Percentiles rank a stretch among this genome's conserved stretches.
Evolutionary conservation across 2,113 vertebrate species (phyloP).

Genomic region (Archilochus colubris): DNA sequence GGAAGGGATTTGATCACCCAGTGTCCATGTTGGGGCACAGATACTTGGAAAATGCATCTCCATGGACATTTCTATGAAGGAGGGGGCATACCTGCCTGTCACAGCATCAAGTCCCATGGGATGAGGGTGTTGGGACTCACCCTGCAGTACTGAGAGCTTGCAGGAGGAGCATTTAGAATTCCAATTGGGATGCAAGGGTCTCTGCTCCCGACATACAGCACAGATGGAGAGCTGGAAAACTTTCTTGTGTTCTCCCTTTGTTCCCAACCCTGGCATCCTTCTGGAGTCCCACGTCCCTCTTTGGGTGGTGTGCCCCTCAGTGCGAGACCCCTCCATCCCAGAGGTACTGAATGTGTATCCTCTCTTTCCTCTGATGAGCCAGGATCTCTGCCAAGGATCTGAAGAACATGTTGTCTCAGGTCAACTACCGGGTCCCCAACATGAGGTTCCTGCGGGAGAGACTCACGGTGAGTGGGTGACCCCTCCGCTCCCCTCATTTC

Average conservation of each 20-base stretch:
- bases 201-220: background rate
- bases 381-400: slow-evolving; percentile 98
- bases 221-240: background rate
- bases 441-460: slow-evolving; percentile 97
- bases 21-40: background rate
- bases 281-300: accelerated
- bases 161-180: background rate
- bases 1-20: background rate
- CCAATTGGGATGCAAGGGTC: background rate
- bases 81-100: background rate
- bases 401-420: slow-evolving; percentile 96
- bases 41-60: background rate
- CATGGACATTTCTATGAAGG: accelerated
- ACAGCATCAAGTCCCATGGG: accelerated
- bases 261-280: accelerated
- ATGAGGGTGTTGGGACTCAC: background rate
- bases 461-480: slow-evolving; percentile 83
- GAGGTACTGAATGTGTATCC: background rate
- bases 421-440: slow-evolving; percentile 98
- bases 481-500: accelerated
- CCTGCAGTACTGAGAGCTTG: background rate
- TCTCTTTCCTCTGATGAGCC: slow-evolving; percentile 43
- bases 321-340: background rate
- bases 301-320: background rate
- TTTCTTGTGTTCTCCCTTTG: background rate